Evolutionary conservation across 2,113 vertebrate genomes (phyloP).

Genomic region (Psammodynastes pulverulentus): DNA sequence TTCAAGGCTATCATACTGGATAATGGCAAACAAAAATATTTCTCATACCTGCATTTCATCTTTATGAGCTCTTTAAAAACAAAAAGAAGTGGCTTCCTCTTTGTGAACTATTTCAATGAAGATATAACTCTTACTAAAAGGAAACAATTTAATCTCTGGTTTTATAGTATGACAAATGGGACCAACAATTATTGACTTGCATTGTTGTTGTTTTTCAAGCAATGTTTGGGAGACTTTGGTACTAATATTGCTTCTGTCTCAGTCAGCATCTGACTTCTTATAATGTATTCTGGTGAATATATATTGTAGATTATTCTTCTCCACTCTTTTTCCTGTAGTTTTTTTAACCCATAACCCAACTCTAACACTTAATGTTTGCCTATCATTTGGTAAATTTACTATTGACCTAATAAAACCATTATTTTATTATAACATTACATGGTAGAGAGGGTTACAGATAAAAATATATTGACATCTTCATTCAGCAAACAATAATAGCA

Average conservation of each 20-base stretch:
- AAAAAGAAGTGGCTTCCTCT: background rate
- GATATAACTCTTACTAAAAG: background rate
- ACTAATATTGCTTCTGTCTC: background rate
- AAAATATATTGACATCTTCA: background rate
- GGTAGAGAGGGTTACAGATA: background rate
- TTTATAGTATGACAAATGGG: background rate
- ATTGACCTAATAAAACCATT: background rate
- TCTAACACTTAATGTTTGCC: background rate
- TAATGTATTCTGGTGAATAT: background rate
- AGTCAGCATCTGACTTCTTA: background rate
- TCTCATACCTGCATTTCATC: background rate
- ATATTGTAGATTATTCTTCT: background rate
- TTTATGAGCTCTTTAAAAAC: background rate
- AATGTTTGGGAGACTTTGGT: background rate
- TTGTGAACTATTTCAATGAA: background rate
- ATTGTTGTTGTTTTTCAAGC: background rate
- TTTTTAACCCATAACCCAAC: background rate
- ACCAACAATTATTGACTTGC: background rate
- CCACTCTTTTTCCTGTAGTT: background rate
- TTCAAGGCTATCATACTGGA: constrained; percentile 1
- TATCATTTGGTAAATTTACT: background rate
- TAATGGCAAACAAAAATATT: constrained; percentile 35
- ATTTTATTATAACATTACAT: background rate
- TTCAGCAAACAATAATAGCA: background rate
- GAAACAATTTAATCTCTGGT: background rate